Percentiles rank a stretch among this genome's conserved stretches.
phyloP scores from a whole-genome alignment of 1,140 invertebrate species.

The Apis florea region DNA sequence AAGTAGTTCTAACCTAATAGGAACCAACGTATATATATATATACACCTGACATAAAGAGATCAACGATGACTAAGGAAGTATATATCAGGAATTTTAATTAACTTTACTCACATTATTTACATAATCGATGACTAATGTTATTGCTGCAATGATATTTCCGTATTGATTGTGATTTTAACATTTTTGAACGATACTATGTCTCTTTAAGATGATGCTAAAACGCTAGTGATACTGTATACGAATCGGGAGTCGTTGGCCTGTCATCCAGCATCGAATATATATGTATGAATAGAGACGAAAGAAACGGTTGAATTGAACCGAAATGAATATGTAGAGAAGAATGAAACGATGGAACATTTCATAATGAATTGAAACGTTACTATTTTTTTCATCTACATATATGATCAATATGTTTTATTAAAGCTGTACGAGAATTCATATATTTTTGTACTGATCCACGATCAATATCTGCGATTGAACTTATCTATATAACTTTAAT shows the following conservation, averaged over 20 bases:
- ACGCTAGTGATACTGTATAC: neutral
- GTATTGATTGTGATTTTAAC: conserved; percentile 20
- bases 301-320: conserved; percentile 11
- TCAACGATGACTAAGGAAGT: conserved; percentile 19
- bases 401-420: conserved; percentile 22
- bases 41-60: conserved; percentile 10
- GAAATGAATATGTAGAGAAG: conserved; percentile 1
- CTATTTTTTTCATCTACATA: conserved; percentile 30
- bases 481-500: neutral
- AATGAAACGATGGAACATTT: conserved; percentile 18
- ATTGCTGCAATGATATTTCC: neutral
- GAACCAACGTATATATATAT: neutral
- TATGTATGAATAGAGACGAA: neutral
- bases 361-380: conserved; percentile 22
- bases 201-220: neutral
- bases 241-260: conserved; percentile 39
- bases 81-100: conserved; percentile 9
- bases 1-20: neutral
- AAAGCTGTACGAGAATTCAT: conserved; percentile 12
- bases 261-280: conserved; percentile 22
- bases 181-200: neutral
- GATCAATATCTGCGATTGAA: neutral
- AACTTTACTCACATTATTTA: conserved; percentile 16
- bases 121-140: conserved; percentile 40
- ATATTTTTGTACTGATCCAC: neutral